Percentiles rank a stretch among this genome's conserved stretches.
Evolutionary conservation across 2,113 vertebrate genomes (phyloP).

Genomic region (Lynx canadensis): DNA sequence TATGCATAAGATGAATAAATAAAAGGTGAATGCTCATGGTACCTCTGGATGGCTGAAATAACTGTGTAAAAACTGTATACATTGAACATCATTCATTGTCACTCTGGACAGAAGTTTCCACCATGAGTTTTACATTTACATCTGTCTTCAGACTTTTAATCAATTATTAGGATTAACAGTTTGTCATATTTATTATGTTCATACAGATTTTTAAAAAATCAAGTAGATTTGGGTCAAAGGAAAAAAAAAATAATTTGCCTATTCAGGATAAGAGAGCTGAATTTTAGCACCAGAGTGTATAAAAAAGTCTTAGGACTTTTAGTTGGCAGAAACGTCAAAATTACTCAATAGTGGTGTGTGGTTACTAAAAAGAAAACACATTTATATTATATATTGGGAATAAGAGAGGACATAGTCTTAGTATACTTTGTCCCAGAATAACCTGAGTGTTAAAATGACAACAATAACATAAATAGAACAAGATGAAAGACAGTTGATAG

Average conservation of each 20-base stretch:
- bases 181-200: neutral
- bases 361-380: neutral
- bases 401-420: neutral
- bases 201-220: slow-evolving; percentile 24
- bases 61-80: neutral
- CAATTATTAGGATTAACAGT: neutral
- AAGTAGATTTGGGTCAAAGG: neutral
- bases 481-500: neutral
- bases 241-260: neutral
- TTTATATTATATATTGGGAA: neutral
- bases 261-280: neutral
- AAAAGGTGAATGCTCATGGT: neutral
- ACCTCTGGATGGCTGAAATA: neutral
- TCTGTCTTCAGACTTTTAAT: neutral
- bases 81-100: neutral
- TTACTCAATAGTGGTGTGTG: neutral
- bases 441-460: neutral
- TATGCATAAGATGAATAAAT: neutral
- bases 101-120: neutral
- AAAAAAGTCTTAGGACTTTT: neutral
- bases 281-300: neutral
- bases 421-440: neutral
- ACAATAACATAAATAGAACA: neutral
- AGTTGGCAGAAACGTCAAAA: neutral
- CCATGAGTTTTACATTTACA: neutral